Percentiles rank a stretch among this genome's conserved stretches.
Conservation (phyloP, 2,888 invertebrate genomes). For the Hirtodrosophila confusa region DNA sequence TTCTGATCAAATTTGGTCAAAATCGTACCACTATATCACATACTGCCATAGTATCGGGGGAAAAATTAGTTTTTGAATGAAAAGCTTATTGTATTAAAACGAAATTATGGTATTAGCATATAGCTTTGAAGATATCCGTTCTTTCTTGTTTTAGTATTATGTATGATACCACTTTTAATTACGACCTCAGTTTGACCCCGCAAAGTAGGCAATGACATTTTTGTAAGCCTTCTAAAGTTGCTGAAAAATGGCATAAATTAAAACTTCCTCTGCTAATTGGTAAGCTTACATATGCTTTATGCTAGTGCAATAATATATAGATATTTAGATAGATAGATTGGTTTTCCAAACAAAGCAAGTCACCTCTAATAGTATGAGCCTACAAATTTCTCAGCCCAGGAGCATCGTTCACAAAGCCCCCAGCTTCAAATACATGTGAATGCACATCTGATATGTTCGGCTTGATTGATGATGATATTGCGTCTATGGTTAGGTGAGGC, state of each 20-base stretch:
- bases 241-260: not conserved
- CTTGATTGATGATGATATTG: conserved; percentile 74
- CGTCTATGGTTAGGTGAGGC: conserved; percentile 39
- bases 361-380: conserved; percentile 29
- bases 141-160: too few relatives aligned
- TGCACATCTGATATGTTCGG: conserved; percentile 71
- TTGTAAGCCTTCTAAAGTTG: too few relatives aligned
- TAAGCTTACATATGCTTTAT: not conserved
- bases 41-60: too few relatives aligned
- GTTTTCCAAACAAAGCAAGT: conserved; percentile 6
- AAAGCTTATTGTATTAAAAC: too few relatives aligned
- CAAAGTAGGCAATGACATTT: too few relatives aligned
- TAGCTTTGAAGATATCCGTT: too few relatives aligned
- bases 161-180: too few relatives aligned
- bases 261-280: conserved; percentile 11
- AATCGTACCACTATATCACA: too few relatives aligned
- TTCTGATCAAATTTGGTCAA: too few relatives aligned
- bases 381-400: conserved; percentile 40
- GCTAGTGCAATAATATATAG: not conserved
- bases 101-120: too few relatives aligned
- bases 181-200: too few relatives aligned
- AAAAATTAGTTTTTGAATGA: too few relatives aligned
- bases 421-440: conserved; percentile 39
- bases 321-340: conserved; percentile 7
- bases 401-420: conserved; percentile 52